Conservation (phyloP, 2,113 vertebrate genomes). For the Ceyx melanurus region DNA sequence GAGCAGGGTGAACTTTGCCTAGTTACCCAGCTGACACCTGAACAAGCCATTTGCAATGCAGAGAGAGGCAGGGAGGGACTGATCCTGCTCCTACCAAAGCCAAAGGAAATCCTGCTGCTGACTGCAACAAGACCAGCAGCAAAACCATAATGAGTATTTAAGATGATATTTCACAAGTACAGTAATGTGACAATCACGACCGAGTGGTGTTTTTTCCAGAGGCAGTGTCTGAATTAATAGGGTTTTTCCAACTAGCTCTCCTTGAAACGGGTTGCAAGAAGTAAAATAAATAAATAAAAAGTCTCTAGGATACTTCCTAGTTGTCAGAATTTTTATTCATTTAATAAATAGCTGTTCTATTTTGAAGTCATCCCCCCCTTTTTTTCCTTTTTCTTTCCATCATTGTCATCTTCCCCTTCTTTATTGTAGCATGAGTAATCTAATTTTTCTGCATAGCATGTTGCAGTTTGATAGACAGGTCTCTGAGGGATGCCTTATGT, state of each 20-base stretch:
- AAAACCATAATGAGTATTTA: conserved; percentile 12
- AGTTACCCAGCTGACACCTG: conserved; percentile 49
- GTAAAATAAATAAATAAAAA: neutral
- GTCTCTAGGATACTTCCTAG: neutral
- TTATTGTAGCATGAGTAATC: conserved; percentile 71
- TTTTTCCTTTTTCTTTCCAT: neutral
- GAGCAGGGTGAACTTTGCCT: conserved; percentile 15
- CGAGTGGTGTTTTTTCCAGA: conserved; percentile 20
- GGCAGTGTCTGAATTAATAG: conserved; percentile 30
- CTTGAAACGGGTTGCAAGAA: neutral
- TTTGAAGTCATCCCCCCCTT: conserved; percentile 7
- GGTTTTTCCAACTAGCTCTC: neutral
- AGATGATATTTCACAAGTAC: conserved; percentile 28
- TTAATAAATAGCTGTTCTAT: conserved; percentile 43
- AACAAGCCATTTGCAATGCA: conserved; percentile 39
- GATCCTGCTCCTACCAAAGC: conserved; percentile 29
- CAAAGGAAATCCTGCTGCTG: conserved; percentile 40
- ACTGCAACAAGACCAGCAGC: conserved; percentile 45
- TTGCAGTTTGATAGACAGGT: conserved; percentile 73
- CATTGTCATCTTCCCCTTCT: conserved; percentile 24
- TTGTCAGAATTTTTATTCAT: conserved; percentile 19
- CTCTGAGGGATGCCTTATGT: conserved; percentile 69
- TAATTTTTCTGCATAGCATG: conserved; percentile 72
- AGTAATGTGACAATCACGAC: conserved; percentile 23
- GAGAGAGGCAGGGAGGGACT: neutral